A percentile compares a stretch with the other conserved stretches of the same genome.
phyloP scores from a whole-genome alignment of 2,888 invertebrate genomes.

The Anthoptus insignis region DNA sequence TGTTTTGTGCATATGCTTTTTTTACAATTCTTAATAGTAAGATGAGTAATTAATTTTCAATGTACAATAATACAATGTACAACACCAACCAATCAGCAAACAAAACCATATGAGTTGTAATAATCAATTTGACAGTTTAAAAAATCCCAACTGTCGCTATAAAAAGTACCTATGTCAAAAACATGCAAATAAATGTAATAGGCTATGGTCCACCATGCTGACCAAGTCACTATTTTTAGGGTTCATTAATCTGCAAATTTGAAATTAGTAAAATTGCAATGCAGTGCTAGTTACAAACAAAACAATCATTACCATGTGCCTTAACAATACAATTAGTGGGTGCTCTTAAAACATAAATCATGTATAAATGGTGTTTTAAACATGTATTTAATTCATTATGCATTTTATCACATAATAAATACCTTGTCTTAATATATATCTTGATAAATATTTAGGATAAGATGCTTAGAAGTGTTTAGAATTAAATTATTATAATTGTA shows the following conservation, averaged over 20 bases:
- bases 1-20: too few relatives aligned
- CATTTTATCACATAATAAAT: constrained; percentile 30
- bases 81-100: too few relatives aligned
- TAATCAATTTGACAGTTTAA: neutral
- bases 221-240: too few relatives aligned
- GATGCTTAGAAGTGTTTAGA: constrained; percentile 50
- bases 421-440: constrained; percentile 19
- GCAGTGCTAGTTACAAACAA: neutral
- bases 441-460: constrained; percentile 20
- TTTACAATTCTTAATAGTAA: too few relatives aligned
- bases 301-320: constrained; percentile 25
- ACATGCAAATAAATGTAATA: too few relatives aligned
- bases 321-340: constrained; percentile 30
- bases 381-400: constrained; percentile 16
- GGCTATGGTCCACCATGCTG: too few relatives aligned
- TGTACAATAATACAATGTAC: too few relatives aligned
- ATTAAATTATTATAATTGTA: constrained; percentile 68
- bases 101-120: too few relatives aligned
- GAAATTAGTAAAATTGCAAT: constrained; percentile 14
- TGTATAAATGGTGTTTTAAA: constrained; percentile 22
- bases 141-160: too few relatives aligned
- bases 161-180: too few relatives aligned
- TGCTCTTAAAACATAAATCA: constrained; percentile 24
- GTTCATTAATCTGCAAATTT: too few relatives aligned
- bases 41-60: too few relatives aligned